phyloP scores from a whole-genome alignment of 2,888 invertebrate genomes.

The Mycalesis mineus region DNA sequence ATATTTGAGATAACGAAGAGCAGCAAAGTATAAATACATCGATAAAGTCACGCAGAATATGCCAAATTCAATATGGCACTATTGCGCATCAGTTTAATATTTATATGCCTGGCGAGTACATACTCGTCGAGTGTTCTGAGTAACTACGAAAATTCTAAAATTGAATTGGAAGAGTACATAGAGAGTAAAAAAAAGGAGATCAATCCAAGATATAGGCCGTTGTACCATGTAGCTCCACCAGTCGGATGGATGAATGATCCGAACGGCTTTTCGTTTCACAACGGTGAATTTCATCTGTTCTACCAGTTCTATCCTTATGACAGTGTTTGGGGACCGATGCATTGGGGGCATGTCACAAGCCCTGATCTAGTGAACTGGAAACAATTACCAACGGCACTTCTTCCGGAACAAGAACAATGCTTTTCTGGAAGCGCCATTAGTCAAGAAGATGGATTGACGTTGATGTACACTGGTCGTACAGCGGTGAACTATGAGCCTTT shows the following conservation, averaged over 20 bases:
- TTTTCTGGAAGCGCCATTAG: slow-evolving; percentile 72
- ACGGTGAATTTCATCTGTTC: slow-evolving; percentile 73
- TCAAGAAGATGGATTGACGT: slow-evolving; percentile 49
- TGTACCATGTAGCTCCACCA: slow-evolving; percentile 62
- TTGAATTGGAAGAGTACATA: slow-evolving; percentile 56
- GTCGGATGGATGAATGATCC: slow-evolving; percentile 80
- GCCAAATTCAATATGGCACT: slow-evolving; percentile 25
- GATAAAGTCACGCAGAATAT: background rate
- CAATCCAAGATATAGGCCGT: slow-evolving; percentile 54
- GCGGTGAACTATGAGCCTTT: slow-evolving; percentile 44
- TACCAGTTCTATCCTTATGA: slow-evolving; percentile 75
- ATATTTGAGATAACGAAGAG: background rate
- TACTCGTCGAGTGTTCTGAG: slow-evolving; percentile 33
- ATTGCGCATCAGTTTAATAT: slow-evolving; percentile 21
- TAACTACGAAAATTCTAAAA: slow-evolving; percentile 36
- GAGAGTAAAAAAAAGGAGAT: slow-evolving; percentile 48
- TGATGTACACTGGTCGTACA: slow-evolving; percentile 63
- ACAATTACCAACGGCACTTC: slow-evolving; percentile 65
- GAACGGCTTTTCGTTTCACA: slow-evolving; percentile 73
- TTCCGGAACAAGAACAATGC: slow-evolving; percentile 64
- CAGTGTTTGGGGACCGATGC: slow-evolving; percentile 69
- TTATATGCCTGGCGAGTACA: slow-evolving; percentile 36
- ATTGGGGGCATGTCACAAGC: slow-evolving; percentile 75
- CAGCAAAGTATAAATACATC: slow-evolving; percentile 6
- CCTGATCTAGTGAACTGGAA: slow-evolving; percentile 71